phyloP scores from a whole-genome alignment of 2,797 vertebrate species.

The Chrosomus eos region DNA sequence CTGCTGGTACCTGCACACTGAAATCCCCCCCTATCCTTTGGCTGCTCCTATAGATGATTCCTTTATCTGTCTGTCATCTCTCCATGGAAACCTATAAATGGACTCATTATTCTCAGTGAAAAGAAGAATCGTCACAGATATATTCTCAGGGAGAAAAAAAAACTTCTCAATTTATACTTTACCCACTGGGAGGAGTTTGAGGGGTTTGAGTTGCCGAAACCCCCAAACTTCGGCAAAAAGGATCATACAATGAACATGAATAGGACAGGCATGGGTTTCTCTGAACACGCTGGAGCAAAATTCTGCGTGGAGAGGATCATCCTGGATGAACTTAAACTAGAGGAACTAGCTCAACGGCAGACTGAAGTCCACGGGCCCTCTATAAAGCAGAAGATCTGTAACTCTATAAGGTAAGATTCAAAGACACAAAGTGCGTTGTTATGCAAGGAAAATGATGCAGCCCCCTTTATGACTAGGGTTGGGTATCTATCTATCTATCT shows the following conservation, averaged over 20 bases:
- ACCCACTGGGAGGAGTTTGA: not conserved
- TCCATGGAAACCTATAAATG: not conserved
- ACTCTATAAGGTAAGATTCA: conserved; percentile 71
- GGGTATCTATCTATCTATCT: too few species aligned
- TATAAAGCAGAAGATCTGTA: conserved; percentile 61
- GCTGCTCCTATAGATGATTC: not conserved
- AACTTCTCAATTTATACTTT: not conserved
- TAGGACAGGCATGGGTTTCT: conserved; percentile 45
- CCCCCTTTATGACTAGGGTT: too few species aligned
- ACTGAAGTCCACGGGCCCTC: conserved; percentile 59
- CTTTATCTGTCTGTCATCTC: not conserved
- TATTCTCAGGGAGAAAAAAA: not conserved
- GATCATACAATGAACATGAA: not conserved
- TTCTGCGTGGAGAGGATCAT: conserved; percentile 72
- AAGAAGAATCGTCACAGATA: not conserved
- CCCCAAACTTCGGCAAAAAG: not conserved
- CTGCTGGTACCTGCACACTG: not conserved
- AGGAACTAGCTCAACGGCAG: conserved; percentile 77
- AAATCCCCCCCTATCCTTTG: not conserved
- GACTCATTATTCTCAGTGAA: conserved; percentile 18
- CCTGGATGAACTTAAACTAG: conserved; percentile 81
- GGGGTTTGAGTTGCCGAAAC: not conserved
- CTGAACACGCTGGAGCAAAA: not conserved
- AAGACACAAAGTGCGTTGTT: not conserved
- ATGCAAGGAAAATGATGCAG: too few species aligned